Evolutionary conservation across 2,113 vertebrate genomes (phyloP).

Genomic region (Leptosomus discolor): DNA sequence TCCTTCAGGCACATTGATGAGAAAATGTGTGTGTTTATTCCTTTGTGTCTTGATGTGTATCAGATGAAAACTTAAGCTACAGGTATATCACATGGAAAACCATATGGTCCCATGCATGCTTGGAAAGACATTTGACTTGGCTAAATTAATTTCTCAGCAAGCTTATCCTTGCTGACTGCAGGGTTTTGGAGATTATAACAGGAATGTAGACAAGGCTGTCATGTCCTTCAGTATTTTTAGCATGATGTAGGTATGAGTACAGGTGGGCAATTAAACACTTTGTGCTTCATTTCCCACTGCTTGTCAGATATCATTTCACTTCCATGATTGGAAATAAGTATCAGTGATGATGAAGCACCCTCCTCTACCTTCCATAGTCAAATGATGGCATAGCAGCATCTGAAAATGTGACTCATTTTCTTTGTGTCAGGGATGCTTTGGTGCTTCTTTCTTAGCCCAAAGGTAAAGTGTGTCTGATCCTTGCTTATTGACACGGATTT

Average conservation of each 20-base stretch:
- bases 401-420: not conserved
- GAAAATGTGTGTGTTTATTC: not conserved
- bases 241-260: not conserved
- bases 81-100: not conserved
- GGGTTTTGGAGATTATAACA: not conserved
- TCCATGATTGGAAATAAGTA: not conserved
- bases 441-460: not conserved
- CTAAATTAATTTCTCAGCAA: not conserved
- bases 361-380: not conserved
- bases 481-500: not conserved
- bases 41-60: not conserved
- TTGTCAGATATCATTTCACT: not conserved
- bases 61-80: not conserved
- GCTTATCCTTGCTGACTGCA: not conserved
- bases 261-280: not conserved
- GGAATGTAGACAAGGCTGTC: not conserved
- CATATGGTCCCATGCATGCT: not conserved
- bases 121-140: not conserved
- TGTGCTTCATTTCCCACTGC: not conserved
- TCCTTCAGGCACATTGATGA: not conserved
- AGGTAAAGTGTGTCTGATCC: not conserved
- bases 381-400: not conserved
- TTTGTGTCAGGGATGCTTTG: not conserved
- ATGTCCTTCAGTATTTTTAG: constrained; percentile 1
- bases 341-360: not conserved